Base-by-base conservation (phyloP, 2,888 invertebrate species). In the Morinoia aosen region DNA sequence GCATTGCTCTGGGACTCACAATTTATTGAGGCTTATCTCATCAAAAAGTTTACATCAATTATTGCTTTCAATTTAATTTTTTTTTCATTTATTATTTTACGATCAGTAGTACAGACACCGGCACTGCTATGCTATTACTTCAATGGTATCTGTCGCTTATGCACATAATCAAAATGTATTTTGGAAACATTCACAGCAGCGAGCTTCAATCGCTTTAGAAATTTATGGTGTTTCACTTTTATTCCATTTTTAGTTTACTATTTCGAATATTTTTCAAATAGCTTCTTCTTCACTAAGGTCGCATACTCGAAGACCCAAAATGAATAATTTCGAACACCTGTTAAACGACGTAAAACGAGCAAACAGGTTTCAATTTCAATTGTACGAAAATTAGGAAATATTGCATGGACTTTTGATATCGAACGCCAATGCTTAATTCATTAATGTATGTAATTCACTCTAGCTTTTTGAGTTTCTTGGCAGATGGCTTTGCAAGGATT, bases 401-500 rank as follows among this genome's bases (percentile, higher is more conserved):
- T 76, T 3, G 3, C 25, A 16, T 10, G 16, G 33, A 19, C 33
- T 76, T n/a, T n/a, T 25, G 25, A 10, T 12, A 76, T 76, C 10
- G 25, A 12, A 76, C 25, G 76, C 14, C 33, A 76, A 19, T 33
- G 25, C 33, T 76, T 10, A 76, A 76, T 33, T 25, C 19, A 25
- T 16, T 10, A 76, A 76, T 10, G 25, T 33, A 8, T 76, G 76
- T 10, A 8, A 33, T 33, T 33, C 16, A 76, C 8, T 76, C 25
- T 33, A 76, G 11, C 12, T 12, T 91, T 33, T 48, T 39, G 19
- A 10, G n/a, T 90, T 48, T 40, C 90, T 96, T 97, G 96, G 95
- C 97, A 98, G 98, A 98, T 98, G 91, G 98, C 98, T 97, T 97
- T 98, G 88, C 97, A 98, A 25, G 97, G 98, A 12, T 97, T 98